Evolutionary conservation across 2,888 invertebrate genomes (phyloP), one percentile per base, ranked within the genome.

Genomic region (Nomada goodeniana): DNA sequence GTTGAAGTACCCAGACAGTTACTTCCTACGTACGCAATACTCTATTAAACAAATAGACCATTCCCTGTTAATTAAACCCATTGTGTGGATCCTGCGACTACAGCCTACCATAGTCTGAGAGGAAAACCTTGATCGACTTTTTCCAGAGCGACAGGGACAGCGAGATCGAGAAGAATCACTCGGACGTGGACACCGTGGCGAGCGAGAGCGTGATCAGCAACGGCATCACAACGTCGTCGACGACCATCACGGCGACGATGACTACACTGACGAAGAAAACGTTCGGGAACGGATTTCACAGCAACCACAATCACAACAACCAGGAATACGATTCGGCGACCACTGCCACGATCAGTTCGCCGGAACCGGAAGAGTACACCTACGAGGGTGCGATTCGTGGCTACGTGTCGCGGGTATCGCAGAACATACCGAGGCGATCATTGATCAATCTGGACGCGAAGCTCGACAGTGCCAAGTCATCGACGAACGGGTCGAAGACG

Each of bases 381-480:
- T 98, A 97, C 93, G 98, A 98, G 94, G 96, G 97, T 89, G 97
- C 98, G 89, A 98, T 98, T 89, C 97, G 98, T 92, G 97, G 97
- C 88, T 98, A 98, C 94, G 97, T 97, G 89, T 96, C 97, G 70
- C 95, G 97, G 87, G 97, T 96, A 64, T 83, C 92, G 20, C 93
- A 93, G 65, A 93, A 92, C 60, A 91, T 93, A 68, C 92, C 93
- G 0, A 93, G 94, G 89, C 91, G 94, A 82, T 90, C 92, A 1
- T 72, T 92, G 50, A 91, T 90, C 0, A 90, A 89, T 23, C 68
- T 91, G 36, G 92, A 93, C 63, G 80, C 88, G 1, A 93, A 92
- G 50, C 78, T 90, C 5, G 90, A 90, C 7, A 89, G 83, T 83
- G 95, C 89, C 88, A 94, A 82, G 94, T 85, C 83, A 3, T 76